Conservation (phyloP, 2,888 invertebrate species). For the Hedya salicella region DNA sequence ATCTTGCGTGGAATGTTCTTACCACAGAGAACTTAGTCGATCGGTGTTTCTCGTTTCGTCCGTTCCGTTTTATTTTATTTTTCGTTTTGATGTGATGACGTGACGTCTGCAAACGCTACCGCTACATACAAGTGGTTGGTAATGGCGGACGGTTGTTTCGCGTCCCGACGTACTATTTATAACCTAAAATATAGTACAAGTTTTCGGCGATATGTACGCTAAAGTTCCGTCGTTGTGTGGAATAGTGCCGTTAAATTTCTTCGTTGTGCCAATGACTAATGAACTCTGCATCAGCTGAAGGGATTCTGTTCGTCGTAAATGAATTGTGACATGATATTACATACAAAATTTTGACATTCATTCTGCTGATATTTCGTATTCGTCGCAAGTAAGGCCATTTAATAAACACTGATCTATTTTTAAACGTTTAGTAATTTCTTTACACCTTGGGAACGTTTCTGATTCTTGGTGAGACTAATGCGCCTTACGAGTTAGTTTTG, state of each 20-base stretch:
- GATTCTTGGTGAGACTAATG: slow-evolving; percentile 81
- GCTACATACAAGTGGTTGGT: slow-evolving; percentile 79
- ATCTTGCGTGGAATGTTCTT: slow-evolving; percentile 55
- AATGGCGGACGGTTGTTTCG: slow-evolving; percentile 85
- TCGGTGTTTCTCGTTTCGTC: slow-evolving; percentile 49
- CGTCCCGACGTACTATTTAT: slow-evolving; percentile 85
- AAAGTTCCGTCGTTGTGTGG: slow-evolving; percentile 81
- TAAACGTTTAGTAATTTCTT: slow-evolving; percentile 85
- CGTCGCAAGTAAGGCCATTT: slow-evolving; percentile 85
- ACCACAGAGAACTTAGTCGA: slow-evolving; percentile 39
- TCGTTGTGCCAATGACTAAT: slow-evolving; percentile 81
- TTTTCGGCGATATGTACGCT: slow-evolving; percentile 85
- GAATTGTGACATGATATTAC: slow-evolving; percentile 84
- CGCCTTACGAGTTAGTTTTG: slow-evolving; percentile 75
- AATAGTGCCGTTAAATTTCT: slow-evolving; percentile 81
- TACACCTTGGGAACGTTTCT: slow-evolving; percentile 81
- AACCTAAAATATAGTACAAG: slow-evolving; percentile 85
- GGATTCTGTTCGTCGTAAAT: slow-evolving; percentile 73
- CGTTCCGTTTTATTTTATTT: slow-evolving; percentile 61
- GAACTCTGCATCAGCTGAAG: slow-evolving; percentile 78
- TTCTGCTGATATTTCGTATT: slow-evolving; percentile 84
- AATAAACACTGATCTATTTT: slow-evolving; percentile 85
- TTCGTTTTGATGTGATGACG: slow-evolving; percentile 70
- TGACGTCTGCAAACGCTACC: slow-evolving; percentile 75
- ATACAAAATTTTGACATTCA: slow-evolving; percentile 85